These are phyloP conservation scores for Pachycephus smyrnensis DNA, from an alignment of 2,888 invertebrate species.

Conservation along the genomic window DNA sequence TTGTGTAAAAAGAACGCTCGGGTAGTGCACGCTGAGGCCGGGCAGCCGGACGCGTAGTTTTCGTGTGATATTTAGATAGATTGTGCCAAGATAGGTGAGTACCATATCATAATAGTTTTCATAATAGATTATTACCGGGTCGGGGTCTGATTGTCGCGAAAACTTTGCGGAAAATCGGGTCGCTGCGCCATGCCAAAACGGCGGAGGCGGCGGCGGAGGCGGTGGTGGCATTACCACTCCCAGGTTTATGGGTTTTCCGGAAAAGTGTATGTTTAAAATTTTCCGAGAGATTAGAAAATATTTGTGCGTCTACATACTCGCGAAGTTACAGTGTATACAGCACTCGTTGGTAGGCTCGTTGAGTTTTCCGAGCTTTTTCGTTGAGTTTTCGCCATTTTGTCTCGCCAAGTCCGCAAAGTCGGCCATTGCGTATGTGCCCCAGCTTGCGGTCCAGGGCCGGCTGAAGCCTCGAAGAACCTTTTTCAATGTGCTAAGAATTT, in stretches of 20 bases:
- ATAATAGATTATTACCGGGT: neutral
- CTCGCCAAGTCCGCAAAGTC: slow-evolving; percentile 54
- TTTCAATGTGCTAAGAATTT: no score
- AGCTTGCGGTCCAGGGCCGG: slow-evolving; percentile 40
- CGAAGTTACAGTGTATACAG: neutral
- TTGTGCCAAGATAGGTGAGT: slow-evolving; percentile 66
- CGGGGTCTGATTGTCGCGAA: slow-evolving; percentile 17
- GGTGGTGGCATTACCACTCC: neutral
- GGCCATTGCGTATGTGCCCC: slow-evolving; percentile 54
- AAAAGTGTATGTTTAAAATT: neutral
- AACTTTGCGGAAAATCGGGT: slow-evolving; percentile 42
- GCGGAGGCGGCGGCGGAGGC: slow-evolving; percentile 7
- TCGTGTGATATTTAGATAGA: slow-evolving; percentile 63
- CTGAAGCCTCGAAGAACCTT: slow-evolving; percentile 12
- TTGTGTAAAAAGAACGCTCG: slow-evolving; percentile 64
- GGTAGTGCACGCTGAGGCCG: slow-evolving; percentile 60
- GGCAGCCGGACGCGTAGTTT: slow-evolving; percentile 59
- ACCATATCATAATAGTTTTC: slow-evolving; percentile 20
- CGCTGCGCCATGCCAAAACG: slow-evolving; percentile 20
- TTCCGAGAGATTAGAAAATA: neutral
- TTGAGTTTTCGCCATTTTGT: slow-evolving; percentile 63
- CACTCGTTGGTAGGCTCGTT: neutral
- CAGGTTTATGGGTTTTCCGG: neutral
- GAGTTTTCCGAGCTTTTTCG: slow-evolving; percentile 40
- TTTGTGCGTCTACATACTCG: slow-evolving; percentile 5